These are phyloP conservation scores for Xestoiulus laeticollis DNA, from an alignment of 2,888 invertebrate genomes.

Conservation along the genomic window DNA sequence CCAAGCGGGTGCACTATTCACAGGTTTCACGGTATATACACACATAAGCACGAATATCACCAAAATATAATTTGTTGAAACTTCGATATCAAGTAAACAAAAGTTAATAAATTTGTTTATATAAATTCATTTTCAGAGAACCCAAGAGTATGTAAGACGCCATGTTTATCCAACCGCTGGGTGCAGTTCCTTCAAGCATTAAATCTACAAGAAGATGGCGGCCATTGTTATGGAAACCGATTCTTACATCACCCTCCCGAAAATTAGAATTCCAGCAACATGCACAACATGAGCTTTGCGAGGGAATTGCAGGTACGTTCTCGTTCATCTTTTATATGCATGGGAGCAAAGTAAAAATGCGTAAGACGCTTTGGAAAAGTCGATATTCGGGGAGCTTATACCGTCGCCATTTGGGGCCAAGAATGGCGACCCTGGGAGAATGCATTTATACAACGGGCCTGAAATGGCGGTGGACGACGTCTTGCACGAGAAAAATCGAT, in stretches of 20 bases:
- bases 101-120: no score
- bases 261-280: conserved; percentile 11
- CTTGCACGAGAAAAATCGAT: not conserved
- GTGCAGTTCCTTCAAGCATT: not conserved
- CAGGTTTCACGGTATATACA: no score
- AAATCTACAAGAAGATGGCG: not conserved
- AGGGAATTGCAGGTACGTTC: conserved; percentile 3
- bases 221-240: conserved; percentile 12
- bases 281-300: not conserved
- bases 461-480: not conserved
- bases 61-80: no score
- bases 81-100: no score
- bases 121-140: not conserved
- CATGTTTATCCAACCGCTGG: not conserved
- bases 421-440: not conserved
- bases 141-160: not conserved
- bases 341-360: not conserved
- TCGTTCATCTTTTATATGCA: conserved; percentile 18
- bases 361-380: conserved; percentile 8
- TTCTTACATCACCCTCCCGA: not conserved
- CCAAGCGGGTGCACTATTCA: no score
- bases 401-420: conserved; percentile 11
- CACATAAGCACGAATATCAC: no score
- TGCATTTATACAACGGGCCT: not conserved
- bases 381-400: not conserved